Base-by-base conservation (phyloP, 1,140 invertebrate species). In the Centruroides sculpturatus region DNA sequence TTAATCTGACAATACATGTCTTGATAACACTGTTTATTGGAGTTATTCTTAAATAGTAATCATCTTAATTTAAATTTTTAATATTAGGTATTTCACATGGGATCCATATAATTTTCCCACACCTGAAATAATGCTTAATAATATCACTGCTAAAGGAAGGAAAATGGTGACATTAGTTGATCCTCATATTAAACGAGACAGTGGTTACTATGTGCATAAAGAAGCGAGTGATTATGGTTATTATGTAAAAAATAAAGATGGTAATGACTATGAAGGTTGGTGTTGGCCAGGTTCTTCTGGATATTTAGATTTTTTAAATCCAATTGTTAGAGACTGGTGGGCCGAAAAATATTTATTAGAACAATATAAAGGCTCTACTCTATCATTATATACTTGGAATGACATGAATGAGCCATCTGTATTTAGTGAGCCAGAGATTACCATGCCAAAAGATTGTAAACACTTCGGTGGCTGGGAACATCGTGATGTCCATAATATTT, bases 361-460 rank as follows among this genome's bases (percentile, higher is more conserved):
- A 53, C 86, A 85, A 70, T 97, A 92, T 60, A 69, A 84, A 54
- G 92, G 91, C 0, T 87, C 92, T 0, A 91, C 86, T n/a, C 79
- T 86, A 8, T 83, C 94, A 69, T 81, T 96, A 0, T 87, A 89
- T 72, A 85, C 93, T 51, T 99, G 97, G 97, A 99, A 99, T 71
- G 97, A 99, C 69, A 99, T 99, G 97, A 99, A 99, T 70, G 97
- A 99, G 72, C 94, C 95, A 0, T 92, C 89, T 11, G 94, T 99
- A 0, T 99, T 99, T 71, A 99, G 92, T 75, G 95, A 95, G 0
- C 96, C 96, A 0, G 97, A 99, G 78, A 81, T 96, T 12, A 97
- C 92, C 0, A 92, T 97, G 83, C 72, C 76, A 64, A 80, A 80
- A 70, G 79, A 84, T 72, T 69, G 47, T 85, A 91, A 72, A 84